Conservation (phyloP, 2,797 vertebrate species). For the Hippopotamyrus pictus region DNA sequence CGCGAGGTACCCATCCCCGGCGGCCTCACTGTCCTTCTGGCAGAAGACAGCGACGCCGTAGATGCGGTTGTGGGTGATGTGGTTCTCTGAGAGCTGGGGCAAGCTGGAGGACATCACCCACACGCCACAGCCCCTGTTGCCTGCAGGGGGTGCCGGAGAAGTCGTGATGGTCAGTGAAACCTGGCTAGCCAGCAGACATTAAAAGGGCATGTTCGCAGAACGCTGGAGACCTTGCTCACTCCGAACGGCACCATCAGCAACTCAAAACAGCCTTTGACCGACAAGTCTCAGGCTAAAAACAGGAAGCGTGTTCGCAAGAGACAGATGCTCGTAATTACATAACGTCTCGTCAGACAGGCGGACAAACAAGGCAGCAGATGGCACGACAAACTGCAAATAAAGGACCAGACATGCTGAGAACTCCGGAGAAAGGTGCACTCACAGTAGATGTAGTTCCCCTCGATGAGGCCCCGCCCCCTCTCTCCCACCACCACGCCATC, state of each 20-base stretch:
- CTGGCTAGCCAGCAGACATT: background rate
- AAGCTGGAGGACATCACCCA: conserved; percentile 89
- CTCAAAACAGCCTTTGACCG: background rate
- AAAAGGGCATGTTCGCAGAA: background rate
- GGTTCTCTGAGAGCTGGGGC: conserved; percentile 76
- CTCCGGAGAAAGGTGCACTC: conserved; percentile 32
- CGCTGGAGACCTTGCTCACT: background rate
- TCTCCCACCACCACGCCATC: conserved; percentile 85
- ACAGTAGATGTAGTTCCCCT: conserved; percentile 86
- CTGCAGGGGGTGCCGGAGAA: conserved; percentile 44
- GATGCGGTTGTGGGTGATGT: conserved; percentile 80
- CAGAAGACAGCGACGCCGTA: conserved; percentile 83
- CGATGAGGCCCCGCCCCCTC: conserved; percentile 77
- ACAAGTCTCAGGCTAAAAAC: background rate
- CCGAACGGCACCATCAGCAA: background rate
- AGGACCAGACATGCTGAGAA: background rate
- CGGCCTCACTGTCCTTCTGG: conserved; percentile 69
- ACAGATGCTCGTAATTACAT: background rate
- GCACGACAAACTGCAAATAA: background rate
- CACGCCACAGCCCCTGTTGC: conserved; percentile 84
- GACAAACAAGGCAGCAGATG: background rate
- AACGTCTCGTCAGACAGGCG: background rate
- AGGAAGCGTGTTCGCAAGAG: background rate
- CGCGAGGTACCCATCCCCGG: conserved; percentile 57
- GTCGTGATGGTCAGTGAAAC: background rate